phyloP scores from a whole-genome alignment of 2,888 invertebrate species.

The Silvanus unidentatus region DNA sequence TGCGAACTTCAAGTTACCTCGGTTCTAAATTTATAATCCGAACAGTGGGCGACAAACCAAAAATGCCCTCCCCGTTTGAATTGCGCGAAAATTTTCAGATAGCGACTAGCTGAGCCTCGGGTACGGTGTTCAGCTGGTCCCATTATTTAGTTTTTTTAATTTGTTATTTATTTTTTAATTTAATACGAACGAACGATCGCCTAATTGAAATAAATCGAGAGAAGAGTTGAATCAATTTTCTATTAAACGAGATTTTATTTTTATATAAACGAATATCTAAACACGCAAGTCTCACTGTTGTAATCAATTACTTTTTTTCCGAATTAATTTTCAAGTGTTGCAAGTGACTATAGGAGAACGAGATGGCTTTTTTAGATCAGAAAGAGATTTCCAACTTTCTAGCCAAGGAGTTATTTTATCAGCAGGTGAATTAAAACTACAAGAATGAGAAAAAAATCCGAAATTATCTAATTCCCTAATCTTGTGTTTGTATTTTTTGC shows the following conservation, averaged over 20 bases:
- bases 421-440: conserved; percentile 47
- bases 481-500: no score
- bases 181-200: conserved; percentile 43
- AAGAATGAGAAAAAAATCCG: no score
- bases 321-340: no score
- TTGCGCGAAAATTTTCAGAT: conserved; percentile 34
- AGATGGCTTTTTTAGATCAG: conserved; percentile 61
- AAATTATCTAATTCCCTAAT: no score
- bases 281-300: no score
- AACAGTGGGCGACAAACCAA: conserved; percentile 43
- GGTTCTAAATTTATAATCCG: conserved; percentile 39
- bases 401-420: conserved; percentile 80
- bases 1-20: conserved; percentile 40
- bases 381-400: conserved; percentile 80
- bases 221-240: no score
- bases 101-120: conserved; percentile 43
- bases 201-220: no score
- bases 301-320: no score
- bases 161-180: conserved; percentile 17
- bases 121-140: conserved; percentile 21
- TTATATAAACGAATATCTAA: no score
- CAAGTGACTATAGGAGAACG: not conserved
- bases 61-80: conserved; percentile 37
- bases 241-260: no score
- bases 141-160: conserved; percentile 14